Base-by-base conservation (phyloP, 2,888 invertebrate species). In the Acleris sparsana region DNA sequence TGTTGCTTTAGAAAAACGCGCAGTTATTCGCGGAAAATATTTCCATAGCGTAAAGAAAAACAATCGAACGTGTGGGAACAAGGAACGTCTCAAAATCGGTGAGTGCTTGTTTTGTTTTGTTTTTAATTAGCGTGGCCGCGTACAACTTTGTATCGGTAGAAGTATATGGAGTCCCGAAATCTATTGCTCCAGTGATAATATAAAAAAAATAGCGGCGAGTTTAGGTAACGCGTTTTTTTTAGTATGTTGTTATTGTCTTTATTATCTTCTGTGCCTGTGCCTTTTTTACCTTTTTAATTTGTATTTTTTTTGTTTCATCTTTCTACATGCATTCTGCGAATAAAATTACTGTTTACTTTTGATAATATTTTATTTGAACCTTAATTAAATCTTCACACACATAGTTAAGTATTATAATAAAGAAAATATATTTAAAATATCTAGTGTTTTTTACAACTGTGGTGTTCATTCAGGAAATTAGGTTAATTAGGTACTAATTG, bases 1-100 rank as follows among this genome's bases (percentile, higher is more conserved):
- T 55, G 55, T 59, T 56, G 55, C 20, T 43, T 46, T 22, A 61
- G 60, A 55, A 65, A 56, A 65, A 61, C 61, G 53, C 63, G 63
- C 48, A 59, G 33, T 51, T 33, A 25, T 61, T 62, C 62, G 61
- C 66, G 62, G 66, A 66, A 66, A 66, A 51, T 62, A 62, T 57
- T 62, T 62, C 44, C 55, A 51, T 43, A 44, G 29, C 29, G 18
- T 22, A 48, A 66, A 66, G 62, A 62, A 62, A 55, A 66, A 66
- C 61, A 58, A 58, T 48, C 25, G 49, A 29, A 44, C 20, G 29
- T 25, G 52, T 29, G 51, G 49, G 29, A 53, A 29, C 25, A 46
- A 25, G 39, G 52, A 44, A 56, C 51, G 51, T 56, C 53, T 64
- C 25, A 22, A 29, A 65, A 61, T 46, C 48, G 51, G 66, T 66